Evolutionary conservation across 2,797 vertebrate species (phyloP).

Genomic region (Alosa sapidissima): DNA sequence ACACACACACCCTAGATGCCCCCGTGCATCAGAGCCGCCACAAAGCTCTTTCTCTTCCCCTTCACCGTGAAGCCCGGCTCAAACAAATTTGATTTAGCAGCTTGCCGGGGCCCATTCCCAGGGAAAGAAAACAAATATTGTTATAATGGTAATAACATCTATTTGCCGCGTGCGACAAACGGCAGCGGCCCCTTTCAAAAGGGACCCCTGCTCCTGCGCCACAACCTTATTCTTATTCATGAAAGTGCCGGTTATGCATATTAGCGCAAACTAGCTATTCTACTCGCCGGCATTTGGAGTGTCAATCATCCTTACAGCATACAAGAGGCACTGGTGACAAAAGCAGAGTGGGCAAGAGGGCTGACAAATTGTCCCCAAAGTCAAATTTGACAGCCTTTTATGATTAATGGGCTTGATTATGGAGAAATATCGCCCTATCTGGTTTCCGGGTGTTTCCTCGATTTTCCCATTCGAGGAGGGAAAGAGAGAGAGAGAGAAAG

Average conservation of each 20-base stretch:
- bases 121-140: conserved; percentile 80
- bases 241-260: conserved; percentile 78
- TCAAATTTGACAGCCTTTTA: conserved; percentile 84
- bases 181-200: conserved; percentile 67
- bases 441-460: conserved; percentile 70
- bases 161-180: conserved; percentile 71
- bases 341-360: conserved; percentile 66
- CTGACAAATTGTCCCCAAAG: conserved; percentile 86
- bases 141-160: conserved; percentile 83
- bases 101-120: conserved; percentile 61
- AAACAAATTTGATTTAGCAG: conserved; percentile 80
- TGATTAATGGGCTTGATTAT: conserved; percentile 85
- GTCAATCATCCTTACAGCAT: conserved; percentile 80
- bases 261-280: conserved; percentile 80
- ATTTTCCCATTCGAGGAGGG: conserved; percentile 24
- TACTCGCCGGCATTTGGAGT: conserved; percentile 71
- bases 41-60: conserved; percentile 56
- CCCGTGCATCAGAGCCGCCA: conserved; percentile 28
- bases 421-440: conserved; percentile 73
- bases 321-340: conserved; percentile 73
- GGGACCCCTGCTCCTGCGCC: conserved; percentile 58
- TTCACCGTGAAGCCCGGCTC: conserved; percentile 57
- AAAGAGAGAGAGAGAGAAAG: conserved; percentile 42
- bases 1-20: conserved; percentile 12
- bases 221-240: conserved; percentile 82